Conservation (phyloP, 35 echinoderm and acorn worm species). For the Strongylocentrotus purpuratus region DNA sequence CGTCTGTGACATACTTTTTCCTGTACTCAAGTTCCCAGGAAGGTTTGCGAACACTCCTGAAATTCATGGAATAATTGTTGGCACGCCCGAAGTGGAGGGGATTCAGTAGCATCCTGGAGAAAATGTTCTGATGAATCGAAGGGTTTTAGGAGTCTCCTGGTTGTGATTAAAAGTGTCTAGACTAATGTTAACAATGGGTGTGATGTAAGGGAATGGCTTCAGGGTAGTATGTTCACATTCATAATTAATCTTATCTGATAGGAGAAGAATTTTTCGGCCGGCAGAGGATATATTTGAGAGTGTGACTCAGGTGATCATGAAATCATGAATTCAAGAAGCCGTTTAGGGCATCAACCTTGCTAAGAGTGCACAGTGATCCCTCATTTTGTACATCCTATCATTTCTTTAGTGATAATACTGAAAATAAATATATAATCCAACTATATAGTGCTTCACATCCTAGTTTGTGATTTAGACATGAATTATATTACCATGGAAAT, state of each 20-base stretch:
- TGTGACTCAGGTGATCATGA: not conserved
- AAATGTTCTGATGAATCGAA: not conserved
- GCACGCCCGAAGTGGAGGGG: not conserved
- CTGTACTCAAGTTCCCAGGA: not conserved
- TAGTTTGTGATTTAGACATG: too few relatives aligned
- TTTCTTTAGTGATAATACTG: not conserved
- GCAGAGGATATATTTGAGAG: not conserved
- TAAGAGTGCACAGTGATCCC: too few relatives aligned
- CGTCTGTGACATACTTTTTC: conserved; percentile 10
- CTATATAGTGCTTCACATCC: not conserved
- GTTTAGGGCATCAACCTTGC: not conserved
- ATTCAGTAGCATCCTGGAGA: not conserved
- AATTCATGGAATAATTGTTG: conserved; percentile 8
- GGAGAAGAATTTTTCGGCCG: not conserved
- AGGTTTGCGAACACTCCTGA: not conserved
- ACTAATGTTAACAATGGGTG: not conserved
- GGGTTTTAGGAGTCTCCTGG: not conserved
- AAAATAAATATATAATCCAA: too few relatives aligned
- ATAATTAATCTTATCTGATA: not conserved
- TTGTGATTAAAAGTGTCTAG: conserved; percentile 18
- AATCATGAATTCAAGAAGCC: not conserved
- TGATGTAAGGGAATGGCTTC: not conserved
- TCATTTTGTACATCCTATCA: not conserved
- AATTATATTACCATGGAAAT: too few relatives aligned
- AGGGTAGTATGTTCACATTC: not conserved